phyloP scores from a whole-genome alignment of 1,140 invertebrate species.

The Caenorhabditis latens region DNA sequence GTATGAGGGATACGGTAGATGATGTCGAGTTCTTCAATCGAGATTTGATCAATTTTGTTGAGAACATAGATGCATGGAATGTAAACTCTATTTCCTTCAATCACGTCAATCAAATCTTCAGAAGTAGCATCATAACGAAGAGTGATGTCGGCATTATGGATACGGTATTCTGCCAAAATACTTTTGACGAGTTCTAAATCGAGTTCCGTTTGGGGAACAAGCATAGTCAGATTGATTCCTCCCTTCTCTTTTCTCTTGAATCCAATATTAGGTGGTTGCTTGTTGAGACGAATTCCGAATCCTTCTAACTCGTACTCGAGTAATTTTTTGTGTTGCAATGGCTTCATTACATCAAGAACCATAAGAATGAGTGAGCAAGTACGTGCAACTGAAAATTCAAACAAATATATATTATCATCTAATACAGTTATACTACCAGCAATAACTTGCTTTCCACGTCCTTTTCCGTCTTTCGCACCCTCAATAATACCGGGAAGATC shows the following conservation, averaged over 20 bases:
- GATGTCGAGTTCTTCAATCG: constrained; percentile 97
- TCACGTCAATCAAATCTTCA: constrained; percentile 99
- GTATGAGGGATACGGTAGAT: constrained; percentile 98
- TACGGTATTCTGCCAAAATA: constrained; percentile 96
- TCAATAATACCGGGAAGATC: constrained; percentile 99
- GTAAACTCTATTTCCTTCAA: constrained; percentile 95
- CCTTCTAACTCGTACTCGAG: constrained; percentile 99
- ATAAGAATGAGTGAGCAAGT: constrained; percentile 99
- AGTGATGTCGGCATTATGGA: constrained; percentile 97
- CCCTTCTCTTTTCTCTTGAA: constrained; percentile 98
- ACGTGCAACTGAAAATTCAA: constrained; percentile 85
- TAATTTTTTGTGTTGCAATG: constrained; percentile 92
- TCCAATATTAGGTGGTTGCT: constrained; percentile 90
- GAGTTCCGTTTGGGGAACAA: constrained; percentile 91
- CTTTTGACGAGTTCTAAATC: constrained; percentile 95
- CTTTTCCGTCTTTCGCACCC: constrained; percentile 99
- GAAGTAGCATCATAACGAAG: constrained; percentile 93
- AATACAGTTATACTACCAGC: constrained; percentile 80
- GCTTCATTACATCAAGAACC: constrained; percentile 96
- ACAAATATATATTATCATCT: not conserved
- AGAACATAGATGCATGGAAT: constrained; percentile 86
- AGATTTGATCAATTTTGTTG: constrained; percentile 99
- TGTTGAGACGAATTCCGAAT: constrained; percentile 93
- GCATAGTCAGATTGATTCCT: constrained; percentile 89
- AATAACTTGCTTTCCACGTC: constrained; percentile 97